A percentile compares a stretch with the other conserved stretches of the same genome.
These are phyloP conservation scores for Strix uralensis DNA, from an alignment of 2,113 vertebrate species.

Conservation along the genomic window DNA sequence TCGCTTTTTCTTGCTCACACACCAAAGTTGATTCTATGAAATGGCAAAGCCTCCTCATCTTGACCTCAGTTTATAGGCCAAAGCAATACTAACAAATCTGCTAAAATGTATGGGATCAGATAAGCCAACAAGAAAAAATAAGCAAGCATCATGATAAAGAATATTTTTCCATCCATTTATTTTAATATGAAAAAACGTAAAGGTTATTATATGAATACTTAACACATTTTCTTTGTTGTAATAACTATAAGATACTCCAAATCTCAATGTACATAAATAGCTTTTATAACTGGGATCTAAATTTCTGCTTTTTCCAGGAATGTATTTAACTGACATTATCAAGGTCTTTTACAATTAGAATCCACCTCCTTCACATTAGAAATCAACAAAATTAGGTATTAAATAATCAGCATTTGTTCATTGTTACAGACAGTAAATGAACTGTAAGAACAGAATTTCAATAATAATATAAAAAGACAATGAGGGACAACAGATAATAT, in stretches of 20 bases:
- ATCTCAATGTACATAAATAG: neutral
- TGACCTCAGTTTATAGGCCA: neutral
- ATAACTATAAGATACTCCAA: neutral
- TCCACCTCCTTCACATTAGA: neutral
- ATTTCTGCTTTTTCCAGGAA: neutral
- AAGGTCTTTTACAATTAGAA: neutral
- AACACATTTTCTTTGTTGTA: conserved; percentile 3
- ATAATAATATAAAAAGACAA: conserved; percentile 18
- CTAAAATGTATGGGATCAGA: neutral
- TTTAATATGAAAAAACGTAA: neutral
- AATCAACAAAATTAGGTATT: neutral
- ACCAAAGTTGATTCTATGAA: neutral
- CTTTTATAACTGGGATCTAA: neutral
- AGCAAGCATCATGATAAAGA: neutral
- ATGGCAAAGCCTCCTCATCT: neutral
- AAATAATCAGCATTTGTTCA: conserved; percentile 18
- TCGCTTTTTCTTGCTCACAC: neutral
- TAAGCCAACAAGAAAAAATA: neutral
- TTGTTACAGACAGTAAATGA: neutral
- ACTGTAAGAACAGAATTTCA: conserved; percentile 16
- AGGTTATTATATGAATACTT: neutral
- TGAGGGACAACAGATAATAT: conserved; percentile 38
- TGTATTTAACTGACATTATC: neutral
- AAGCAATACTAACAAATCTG: neutral
- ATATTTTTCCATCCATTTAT: neutral